Evolutionary conservation across 2,113 vertebrate genomes (phyloP).

Genomic region (Sturnira hondurensis): DNA sequence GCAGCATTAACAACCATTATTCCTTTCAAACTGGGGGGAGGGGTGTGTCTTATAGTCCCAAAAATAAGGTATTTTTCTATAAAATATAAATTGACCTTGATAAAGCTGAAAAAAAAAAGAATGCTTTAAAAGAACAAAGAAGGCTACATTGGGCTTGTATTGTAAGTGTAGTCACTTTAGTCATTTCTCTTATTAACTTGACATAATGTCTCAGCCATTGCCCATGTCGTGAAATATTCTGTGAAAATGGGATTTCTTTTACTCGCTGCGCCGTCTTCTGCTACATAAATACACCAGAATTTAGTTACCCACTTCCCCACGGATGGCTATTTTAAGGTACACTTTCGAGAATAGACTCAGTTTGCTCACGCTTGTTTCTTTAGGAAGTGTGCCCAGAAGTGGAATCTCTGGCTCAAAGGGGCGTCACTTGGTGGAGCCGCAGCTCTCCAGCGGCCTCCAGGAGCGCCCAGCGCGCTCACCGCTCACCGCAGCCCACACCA

Average conservation of each 20-base stretch:
- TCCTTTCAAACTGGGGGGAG: too few relatives aligned
- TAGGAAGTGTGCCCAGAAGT: constrained; percentile 33
- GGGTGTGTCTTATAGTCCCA: too few relatives aligned
- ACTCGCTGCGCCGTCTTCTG: background rate
- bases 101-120: constrained; percentile 1
- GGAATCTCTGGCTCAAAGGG: background rate
- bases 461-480: background rate
- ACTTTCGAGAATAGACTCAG: background rate
- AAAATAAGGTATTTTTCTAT: background rate
- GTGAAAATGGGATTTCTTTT: background rate
- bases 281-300: background rate
- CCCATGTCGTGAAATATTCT: background rate
- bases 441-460: background rate
- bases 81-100: background rate
- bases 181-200: background rate
- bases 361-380: background rate
- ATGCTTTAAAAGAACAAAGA: background rate
- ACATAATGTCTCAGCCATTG: background rate
- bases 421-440: background rate
- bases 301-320: background rate
- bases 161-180: background rate
- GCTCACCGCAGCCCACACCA: background rate
- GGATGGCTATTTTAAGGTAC: background rate
- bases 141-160: background rate
- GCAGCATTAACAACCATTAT: too few relatives aligned